These are phyloP conservation scores for Typhlichthys subterraneus DNA, from an alignment of 2,797 vertebrate genomes.

Conservation along the genomic window DNA sequence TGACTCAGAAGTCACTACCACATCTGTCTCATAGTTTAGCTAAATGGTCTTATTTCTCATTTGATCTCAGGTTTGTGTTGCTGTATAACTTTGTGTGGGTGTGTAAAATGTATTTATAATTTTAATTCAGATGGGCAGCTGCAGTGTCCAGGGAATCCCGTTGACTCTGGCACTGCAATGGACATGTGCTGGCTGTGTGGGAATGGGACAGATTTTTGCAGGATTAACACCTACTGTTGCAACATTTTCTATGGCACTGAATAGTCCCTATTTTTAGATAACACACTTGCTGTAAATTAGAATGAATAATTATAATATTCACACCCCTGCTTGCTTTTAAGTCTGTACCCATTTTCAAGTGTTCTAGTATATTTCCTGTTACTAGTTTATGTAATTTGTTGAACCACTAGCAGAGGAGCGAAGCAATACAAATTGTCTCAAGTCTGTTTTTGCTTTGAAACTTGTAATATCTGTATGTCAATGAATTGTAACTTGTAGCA, in stretches of 20 bases:
- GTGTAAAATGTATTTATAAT: conserved; percentile 13
- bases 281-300: conserved; percentile 31
- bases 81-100: conserved; percentile 1
- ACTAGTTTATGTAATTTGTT: background rate
- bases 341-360: background rate
- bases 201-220: conserved; percentile 45
- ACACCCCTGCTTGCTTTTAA: conserved; percentile 11
- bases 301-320: conserved; percentile 19
- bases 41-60: conserved; percentile 22
- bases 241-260: conserved; percentile 28
- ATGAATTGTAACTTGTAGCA: no score
- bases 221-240: conserved; percentile 56
- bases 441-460: no score
- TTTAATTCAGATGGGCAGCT: conserved; percentile 25
- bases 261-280: conserved; percentile 33
- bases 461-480: no score
- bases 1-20: conserved; percentile 32
- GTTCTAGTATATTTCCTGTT: background rate
- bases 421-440: no score
- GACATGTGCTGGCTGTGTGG: conserved; percentile 30
- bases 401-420: no score
- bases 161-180: conserved; percentile 23
- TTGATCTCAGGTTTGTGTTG: conserved; percentile 16
- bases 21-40: conserved; percentile 27
- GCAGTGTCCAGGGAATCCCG: conserved; percentile 42